Evolutionary conservation across 2,113 vertebrate species (phyloP).

Genomic region (Pteruthius melanotis): DNA sequence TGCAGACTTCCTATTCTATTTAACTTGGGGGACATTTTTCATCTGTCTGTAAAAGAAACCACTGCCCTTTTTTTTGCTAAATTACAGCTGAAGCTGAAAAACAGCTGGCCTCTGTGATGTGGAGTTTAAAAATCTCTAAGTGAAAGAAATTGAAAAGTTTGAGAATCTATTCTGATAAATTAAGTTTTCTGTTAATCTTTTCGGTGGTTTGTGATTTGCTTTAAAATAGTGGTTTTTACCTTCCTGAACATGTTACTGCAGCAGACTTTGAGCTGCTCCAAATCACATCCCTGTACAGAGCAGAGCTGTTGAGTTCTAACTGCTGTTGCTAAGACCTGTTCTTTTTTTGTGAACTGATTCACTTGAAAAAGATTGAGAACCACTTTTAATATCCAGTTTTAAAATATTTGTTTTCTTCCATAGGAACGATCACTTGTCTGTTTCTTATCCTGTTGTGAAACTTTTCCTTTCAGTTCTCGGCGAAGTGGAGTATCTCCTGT

Average conservation of each 20-base stretch:
- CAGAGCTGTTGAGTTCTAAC: neutral
- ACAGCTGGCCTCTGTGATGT: neutral
- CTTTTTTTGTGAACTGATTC: neutral
- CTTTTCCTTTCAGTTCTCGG: slow-evolving; percentile 79
- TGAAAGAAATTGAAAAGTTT: neutral
- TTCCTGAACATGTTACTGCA: neutral
- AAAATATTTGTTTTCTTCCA: neutral
- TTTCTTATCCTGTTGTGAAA: neutral
- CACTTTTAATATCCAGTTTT: neutral
- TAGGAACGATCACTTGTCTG: neutral
- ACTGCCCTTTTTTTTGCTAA: neutral
- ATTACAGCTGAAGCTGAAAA: neutral
- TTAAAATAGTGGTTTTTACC: neutral
- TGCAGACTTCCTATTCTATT: slow-evolving; percentile 20
- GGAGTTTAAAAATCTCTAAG: neutral
- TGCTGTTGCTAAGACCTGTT: neutral
- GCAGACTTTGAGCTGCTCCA: neutral
- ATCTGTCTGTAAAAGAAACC: neutral
- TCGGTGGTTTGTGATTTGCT: neutral
- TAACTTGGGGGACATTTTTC: slow-evolving; percentile 39
- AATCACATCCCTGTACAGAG: neutral
- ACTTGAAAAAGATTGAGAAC: neutral
- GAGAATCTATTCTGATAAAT: neutral
- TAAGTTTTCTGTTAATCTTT: neutral
- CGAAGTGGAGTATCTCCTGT: slow-evolving; percentile 74